Evolutionary conservation across 1,140 invertebrate genomes (phyloP), one percentile per base, ranked within the genome.

Genomic region (Parapsyche elsis): DNA sequence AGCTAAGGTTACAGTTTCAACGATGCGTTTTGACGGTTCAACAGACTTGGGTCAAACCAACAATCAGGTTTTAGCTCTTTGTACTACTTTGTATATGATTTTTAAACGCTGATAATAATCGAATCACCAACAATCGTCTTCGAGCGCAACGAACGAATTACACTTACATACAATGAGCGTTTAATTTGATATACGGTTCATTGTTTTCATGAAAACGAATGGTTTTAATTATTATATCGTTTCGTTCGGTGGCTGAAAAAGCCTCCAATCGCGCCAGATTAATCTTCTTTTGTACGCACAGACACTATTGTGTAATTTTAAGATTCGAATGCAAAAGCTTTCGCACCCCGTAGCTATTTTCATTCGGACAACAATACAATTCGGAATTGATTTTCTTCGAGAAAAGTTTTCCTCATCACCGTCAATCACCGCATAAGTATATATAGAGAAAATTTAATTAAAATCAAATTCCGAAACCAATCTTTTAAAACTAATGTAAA

Each of bases 221-320:
- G 67, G 23, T 26, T 30, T 71, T 49, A 5, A 73, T 73, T 73
- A 46, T 73, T 73, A 26, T 26, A 61, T 14, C 14, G 9, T 30
- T 73, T 73, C 14, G 46, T 73, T 46, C 46, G 16, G 16, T 9
- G 71, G 10, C 44, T 5, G 71, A 14, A 38, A 23, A 19, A 46
- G 71, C 23, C 19, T 45, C 21, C 38, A 10, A 46, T 73, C 24
- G n/a, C 21, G 45, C 0, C 2, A 16, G n/a, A 73, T 73, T 73
- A 46, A 73, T 73, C 71, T 73, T 73, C 71, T 73, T 73, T 73
- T 73, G 71, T 73, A 24, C 0, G 9, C 21, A 46, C 71, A 45
- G 71, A 73, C 71, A 73, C 71, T 49, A 73, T 73, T 73, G 44
- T 73, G 71, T 73, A 73, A 73, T 45, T 46, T 73, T 73, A 38